phyloP scores from a whole-genome alignment of 2,888 invertebrate genomes.

The Malacosoma neustria region DNA sequence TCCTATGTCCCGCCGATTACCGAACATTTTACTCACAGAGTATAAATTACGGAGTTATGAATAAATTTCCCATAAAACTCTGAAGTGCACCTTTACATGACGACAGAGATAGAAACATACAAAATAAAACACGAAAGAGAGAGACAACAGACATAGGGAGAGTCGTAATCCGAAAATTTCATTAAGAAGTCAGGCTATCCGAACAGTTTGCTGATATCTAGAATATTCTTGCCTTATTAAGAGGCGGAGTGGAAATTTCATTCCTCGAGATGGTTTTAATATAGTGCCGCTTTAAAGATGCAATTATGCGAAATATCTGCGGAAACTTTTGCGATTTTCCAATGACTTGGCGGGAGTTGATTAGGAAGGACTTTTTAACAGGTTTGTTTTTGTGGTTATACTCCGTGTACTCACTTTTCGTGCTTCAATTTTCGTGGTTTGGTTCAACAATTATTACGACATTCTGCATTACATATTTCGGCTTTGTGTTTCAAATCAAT shows the following conservation, averaged over 20 bases:
- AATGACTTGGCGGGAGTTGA: slow-evolving; percentile 22
- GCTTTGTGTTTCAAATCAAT: too few species aligned
- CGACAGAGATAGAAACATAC: slow-evolving; percentile 39
- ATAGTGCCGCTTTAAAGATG: slow-evolving; percentile 39
- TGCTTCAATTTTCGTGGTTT: not conserved
- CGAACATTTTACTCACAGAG: slow-evolving; percentile 59
- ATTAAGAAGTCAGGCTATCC: slow-evolving; percentile 68
- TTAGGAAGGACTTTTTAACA: not conserved
- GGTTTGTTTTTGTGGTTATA: not conserved
- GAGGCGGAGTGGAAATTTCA: slow-evolving; percentile 46
- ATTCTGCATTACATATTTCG: too few species aligned
- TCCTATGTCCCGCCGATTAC: slow-evolving; percentile 57
- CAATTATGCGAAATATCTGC: slow-evolving; percentile 41
- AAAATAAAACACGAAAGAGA: slow-evolving; percentile 19
- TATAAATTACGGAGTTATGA: slow-evolving; percentile 75
- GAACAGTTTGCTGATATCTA: slow-evolving; percentile 64
- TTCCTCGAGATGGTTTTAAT: slow-evolving; percentile 50
- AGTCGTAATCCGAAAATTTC: slow-evolving; percentile 73
- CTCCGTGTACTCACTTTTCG: not conserved
- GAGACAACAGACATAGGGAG: slow-evolving; percentile 29
- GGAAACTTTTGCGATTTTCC: slow-evolving; percentile 21
- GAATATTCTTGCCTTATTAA: slow-evolving; percentile 65
- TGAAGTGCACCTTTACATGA: slow-evolving; percentile 66
- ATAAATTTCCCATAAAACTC: slow-evolving; percentile 76
- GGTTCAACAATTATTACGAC: too few species aligned